Evolutionary conservation across 2,888 invertebrate species (phyloP).

Genomic region (Caenorhabditis drosophilae): DNA sequence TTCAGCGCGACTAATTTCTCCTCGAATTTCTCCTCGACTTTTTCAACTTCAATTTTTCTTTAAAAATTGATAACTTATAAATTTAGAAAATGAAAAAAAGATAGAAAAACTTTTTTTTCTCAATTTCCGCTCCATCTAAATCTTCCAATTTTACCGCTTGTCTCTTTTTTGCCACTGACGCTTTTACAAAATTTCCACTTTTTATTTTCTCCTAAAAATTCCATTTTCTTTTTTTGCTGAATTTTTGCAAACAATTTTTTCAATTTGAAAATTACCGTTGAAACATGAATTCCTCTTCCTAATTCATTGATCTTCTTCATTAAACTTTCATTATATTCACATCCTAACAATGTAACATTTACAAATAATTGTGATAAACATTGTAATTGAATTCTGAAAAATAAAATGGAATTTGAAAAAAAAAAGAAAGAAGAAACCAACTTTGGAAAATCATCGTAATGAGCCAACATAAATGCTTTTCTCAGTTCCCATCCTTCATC

Average conservation of each 20-base stretch:
- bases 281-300: constrained; percentile 38
- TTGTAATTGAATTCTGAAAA: constrained; percentile 42
- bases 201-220: constrained; percentile 28
- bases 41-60: constrained; percentile 2
- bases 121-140: constrained; percentile 9
- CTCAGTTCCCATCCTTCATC: constrained; percentile 44
- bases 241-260: background rate
- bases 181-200: constrained; percentile 33
- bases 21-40: constrained; percentile 12
- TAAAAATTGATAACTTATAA: background rate
- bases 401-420: background rate
- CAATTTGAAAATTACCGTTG: constrained; percentile 5
- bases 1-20: constrained; percentile 15
- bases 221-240: too few species aligned
- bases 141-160: constrained; percentile 28
- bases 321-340: constrained; percentile 38
- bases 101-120: too few species aligned
- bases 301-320: constrained; percentile 43
- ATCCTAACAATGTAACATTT: constrained; percentile 47
- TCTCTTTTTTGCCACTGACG: constrained; percentile 33
- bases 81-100: background rate
- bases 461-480: constrained; percentile 43
- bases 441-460: constrained; percentile 45
- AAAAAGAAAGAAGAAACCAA: constrained; percentile 11
- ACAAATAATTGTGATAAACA: constrained; percentile 51